phyloP scores from a whole-genome alignment of 2,113 vertebrate species.

The Polypterus bichir region DNA sequence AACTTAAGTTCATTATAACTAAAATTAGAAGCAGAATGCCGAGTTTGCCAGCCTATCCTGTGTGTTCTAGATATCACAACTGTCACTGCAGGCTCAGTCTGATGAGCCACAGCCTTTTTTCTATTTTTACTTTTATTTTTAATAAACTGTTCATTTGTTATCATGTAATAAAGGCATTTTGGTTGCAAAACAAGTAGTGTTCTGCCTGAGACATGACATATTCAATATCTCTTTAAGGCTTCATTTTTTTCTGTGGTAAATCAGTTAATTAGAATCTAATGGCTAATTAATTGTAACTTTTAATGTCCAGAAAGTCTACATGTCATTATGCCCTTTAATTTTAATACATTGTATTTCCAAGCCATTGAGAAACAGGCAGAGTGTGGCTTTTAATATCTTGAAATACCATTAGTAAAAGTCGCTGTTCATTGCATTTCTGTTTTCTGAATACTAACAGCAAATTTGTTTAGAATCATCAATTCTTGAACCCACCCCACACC shows the following conservation, averaged over 20 bases:
- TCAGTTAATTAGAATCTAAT: constrained; percentile 14
- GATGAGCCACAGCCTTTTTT: too few species aligned
- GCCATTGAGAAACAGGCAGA: constrained; percentile 29
- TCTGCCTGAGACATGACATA: neutral
- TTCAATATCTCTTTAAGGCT: constrained; percentile 5
- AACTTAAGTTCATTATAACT: too few species aligned
- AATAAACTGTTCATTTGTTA: too few species aligned
- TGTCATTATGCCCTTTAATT: constrained; percentile 15
- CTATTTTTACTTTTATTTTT: too few species aligned
- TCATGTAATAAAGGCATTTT: too few species aligned
- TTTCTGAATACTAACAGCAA: constrained; percentile 3
- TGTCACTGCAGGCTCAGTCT: too few species aligned
- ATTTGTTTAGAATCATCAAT: too few species aligned
- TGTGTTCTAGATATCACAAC: too few species aligned
- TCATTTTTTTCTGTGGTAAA: constrained; percentile 20
- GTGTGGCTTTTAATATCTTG: constrained; percentile 21
- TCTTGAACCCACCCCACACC: too few species aligned
- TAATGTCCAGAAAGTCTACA: constrained; percentile 1
- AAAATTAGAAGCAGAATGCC: too few species aligned
- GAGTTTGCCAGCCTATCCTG: too few species aligned
- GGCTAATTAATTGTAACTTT: constrained; percentile 23
- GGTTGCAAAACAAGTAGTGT: too few species aligned
- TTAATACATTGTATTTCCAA: constrained; percentile 30
- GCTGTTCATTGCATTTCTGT: constrained; percentile 29
- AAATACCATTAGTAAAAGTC: constrained; percentile 26